Base-by-base conservation (phyloP, 1,140 invertebrate species). In the Gerris buenoi region DNA sequence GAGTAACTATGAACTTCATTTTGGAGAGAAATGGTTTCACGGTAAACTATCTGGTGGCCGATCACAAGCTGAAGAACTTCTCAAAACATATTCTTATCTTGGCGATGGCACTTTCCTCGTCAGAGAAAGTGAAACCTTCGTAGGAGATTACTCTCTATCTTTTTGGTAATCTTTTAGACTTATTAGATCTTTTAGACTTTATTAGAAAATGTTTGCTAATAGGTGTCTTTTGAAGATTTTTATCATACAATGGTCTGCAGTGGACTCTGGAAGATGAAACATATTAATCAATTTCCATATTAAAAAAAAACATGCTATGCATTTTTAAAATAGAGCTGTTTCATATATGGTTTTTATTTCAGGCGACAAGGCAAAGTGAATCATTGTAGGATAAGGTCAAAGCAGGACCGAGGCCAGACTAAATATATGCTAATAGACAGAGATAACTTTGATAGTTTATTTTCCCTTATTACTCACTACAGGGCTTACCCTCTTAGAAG, bases 51-150 rank as follows among this genome's bases (percentile, higher is more conserved):
- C 86, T 62, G 89, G 84, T 69, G 90, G 89, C 1, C 78, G 91
- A 33, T 82, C 82, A 63, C 84, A 89, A 73, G 90, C 90, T 14
- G 88, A 90, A 75, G 84, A 73, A 27, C 75, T 90, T n/a, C 77
- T 97, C 0, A 81, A 85, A 68, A 80, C 84, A 14, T 92, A 95
- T 77, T 85, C 90, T 0, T 81, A 92, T 77, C 81, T 97, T 18
- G 94, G 94, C 1, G 93, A 97, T 77, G 95, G 95, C 0, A 95
- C 93, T 1, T 98, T 98, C 78, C 81, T 98, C 18, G 95, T 98
- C 0, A 79, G 95, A 67, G 89, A 95, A 70, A 95, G 93, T 76
- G 93, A 95, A 27, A 97, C 94, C 0, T 98, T 97, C 79, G 90
- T 96, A 23, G 95, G 95, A 0, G 94, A 97, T 78, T 97, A 95